These are phyloP conservation scores for Habropoda laboriosa DNA, from an alignment of 1,140 invertebrate species.

Conservation along the genomic window DNA sequence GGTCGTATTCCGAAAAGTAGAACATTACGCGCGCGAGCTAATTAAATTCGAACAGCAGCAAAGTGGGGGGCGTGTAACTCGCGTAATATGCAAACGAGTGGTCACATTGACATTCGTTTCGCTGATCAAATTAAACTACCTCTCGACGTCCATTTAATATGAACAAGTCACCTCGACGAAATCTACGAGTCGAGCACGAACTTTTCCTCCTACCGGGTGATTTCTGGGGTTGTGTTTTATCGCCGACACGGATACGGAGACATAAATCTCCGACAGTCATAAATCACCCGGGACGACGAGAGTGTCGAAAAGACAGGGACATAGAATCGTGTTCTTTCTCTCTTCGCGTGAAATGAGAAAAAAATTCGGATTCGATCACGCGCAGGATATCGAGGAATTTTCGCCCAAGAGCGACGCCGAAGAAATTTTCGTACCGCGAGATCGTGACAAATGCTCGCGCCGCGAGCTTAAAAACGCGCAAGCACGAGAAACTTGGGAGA, in stretches of 20 bases:
- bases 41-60: neutral
- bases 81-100: neutral
- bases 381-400: neutral
- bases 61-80: too few species aligned
- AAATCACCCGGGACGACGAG: neutral
- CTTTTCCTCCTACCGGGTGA: neutral
- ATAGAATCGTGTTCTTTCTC: neutral
- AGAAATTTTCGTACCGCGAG: neutral
- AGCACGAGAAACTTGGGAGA: too few species aligned
- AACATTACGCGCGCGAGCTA: neutral
- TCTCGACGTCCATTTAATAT: neutral
- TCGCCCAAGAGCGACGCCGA: neutral
- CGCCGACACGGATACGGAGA: neutral
- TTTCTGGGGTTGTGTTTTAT: conserved; percentile 4
- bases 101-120: neutral
- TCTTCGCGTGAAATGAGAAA: neutral
- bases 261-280: conserved; percentile 12
- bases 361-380: neutral
- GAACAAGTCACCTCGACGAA: neutral
- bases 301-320: neutral
- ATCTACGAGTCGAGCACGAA: too few species aligned
- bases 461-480: neutral
- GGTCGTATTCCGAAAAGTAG: neutral
- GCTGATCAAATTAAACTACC: neutral
- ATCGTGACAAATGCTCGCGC: neutral